A percentile compares a stretch with the other conserved stretches of the same genome.
These are phyloP conservation scores for Drosophila anomalipes DNA, from an alignment of 2,888 invertebrate species.

Conservation along the genomic window DNA sequence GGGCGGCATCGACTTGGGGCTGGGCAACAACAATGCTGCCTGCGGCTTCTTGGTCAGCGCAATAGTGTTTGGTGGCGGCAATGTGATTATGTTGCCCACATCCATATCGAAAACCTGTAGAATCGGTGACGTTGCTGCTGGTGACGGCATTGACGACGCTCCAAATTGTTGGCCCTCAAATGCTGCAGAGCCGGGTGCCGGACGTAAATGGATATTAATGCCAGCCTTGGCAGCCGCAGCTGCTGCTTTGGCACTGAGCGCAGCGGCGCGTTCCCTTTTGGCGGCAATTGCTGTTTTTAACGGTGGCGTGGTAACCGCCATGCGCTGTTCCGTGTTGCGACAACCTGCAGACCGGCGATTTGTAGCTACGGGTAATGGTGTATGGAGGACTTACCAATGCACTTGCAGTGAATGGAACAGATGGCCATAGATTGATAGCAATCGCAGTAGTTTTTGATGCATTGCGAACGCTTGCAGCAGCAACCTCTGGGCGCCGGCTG, in stretches of 20 bases:
- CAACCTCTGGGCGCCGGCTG: slow-evolving; percentile 55
- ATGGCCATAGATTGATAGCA: slow-evolving; percentile 71
- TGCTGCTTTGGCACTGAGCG: slow-evolving; percentile 60
- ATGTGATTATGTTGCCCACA: slow-evolving; percentile 26
- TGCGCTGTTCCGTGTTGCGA: slow-evolving; percentile 61
- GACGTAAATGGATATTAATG: slow-evolving; percentile 34
- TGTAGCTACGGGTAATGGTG: neutral
- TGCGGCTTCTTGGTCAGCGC: slow-evolving; percentile 7
- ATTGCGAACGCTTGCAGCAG: slow-evolving; percentile 70
- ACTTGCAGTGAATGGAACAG: slow-evolving; percentile 63
- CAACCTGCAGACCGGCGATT: slow-evolving; percentile 39
- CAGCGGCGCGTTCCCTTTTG: slow-evolving; percentile 56
- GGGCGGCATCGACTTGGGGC: neutral
- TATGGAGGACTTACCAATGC: slow-evolving; percentile 53
- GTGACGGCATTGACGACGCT: neutral
- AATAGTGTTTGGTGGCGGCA: slow-evolving; percentile 33
- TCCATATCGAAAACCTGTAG: slow-evolving; percentile 34
- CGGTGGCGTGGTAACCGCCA: slow-evolving; percentile 13
- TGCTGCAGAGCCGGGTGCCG: slow-evolving; percentile 20
- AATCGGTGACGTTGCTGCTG: slow-evolving; percentile 1
- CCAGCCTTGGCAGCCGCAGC: slow-evolving; percentile 61
- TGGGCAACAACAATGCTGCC: neutral
- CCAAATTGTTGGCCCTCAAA: slow-evolving; percentile 10
- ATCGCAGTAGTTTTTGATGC: slow-evolving; percentile 73
- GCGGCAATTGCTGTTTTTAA: slow-evolving; percentile 32